Conservation (phyloP, 2,797 vertebrate species). For the Calcarius lapponicus region DNA sequence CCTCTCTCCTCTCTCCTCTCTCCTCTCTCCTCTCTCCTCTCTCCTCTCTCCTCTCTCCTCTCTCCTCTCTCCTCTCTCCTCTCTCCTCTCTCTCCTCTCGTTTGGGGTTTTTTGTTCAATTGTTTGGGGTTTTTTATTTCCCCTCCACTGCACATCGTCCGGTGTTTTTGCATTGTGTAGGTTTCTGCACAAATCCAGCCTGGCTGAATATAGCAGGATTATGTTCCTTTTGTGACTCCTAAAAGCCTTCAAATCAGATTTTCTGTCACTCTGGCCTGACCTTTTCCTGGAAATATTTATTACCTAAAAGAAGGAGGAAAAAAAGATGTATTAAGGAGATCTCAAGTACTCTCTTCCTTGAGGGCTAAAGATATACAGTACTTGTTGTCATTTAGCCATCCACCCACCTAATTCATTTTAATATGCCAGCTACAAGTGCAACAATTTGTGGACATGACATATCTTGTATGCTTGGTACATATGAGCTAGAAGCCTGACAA, state of each 20-base stretch:
- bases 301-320: constrained; percentile 12
- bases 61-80: background rate
- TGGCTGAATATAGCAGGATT: background rate
- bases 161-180: background rate
- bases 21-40: too few relatives aligned
- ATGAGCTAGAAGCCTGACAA: background rate
- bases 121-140: background rate
- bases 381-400: constrained; percentile 24
- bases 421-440: constrained; percentile 22
- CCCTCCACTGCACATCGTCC: rapidly evolving
- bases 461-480: background rate
- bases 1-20: background rate
- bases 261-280: constrained; percentile 59
- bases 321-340: background rate
- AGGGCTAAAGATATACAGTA: constrained; percentile 23
- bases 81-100: too few relatives aligned
- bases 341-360: background rate
- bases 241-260: constrained; percentile 54
- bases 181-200: background rate
- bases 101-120: too few relatives aligned
- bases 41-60: background rate
- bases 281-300: constrained; percentile 46
- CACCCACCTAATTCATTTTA: constrained; percentile 16
- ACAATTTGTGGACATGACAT: background rate
- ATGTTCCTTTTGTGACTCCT: background rate